Percentiles rank a stretch among this genome's conserved stretches.
Evolutionary conservation across 2,888 invertebrate species (phyloP).

Genomic region (Arge pagana): DNA sequence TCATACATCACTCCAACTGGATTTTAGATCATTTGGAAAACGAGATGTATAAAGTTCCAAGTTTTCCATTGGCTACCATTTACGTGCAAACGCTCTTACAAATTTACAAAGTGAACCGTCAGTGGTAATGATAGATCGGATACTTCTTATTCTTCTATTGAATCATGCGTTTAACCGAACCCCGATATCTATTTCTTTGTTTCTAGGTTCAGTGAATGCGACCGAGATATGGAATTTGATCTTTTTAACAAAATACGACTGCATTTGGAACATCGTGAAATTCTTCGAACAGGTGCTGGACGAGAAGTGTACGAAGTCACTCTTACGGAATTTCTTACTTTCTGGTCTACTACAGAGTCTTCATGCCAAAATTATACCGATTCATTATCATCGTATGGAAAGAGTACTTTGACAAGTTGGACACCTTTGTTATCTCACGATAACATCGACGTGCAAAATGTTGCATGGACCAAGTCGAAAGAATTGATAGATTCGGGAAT

Average conservation of each 20-base stretch:
- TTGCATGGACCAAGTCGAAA: constrained; percentile 37
- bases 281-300: constrained; percentile 43
- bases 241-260: constrained; percentile 21
- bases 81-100: constrained; percentile 35
- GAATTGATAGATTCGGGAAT: background rate
- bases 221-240: constrained; percentile 1
- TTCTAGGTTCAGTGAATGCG: constrained; percentile 6
- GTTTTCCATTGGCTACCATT: constrained; percentile 47
- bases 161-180: background rate
- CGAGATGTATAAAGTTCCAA: constrained; percentile 30
- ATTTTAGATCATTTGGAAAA: constrained; percentile 43
- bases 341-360: background rate
- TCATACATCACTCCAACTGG: constrained; percentile 36
- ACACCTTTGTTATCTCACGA: constrained; percentile 31
- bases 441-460: constrained; percentile 38
- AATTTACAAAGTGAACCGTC: constrained; percentile 10
- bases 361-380: background rate
- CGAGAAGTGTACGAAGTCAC: constrained; percentile 45
- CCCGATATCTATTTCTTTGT: background rate
- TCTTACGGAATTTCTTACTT: constrained; percentile 36
- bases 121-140: constrained; percentile 2
- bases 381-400: background rate
- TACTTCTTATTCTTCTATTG: background rate
- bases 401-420: background rate
- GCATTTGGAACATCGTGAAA: constrained; percentile 34